Base-by-base conservation (phyloP, 2,113 vertebrate genomes). In the Amazona guildingii region DNA sequence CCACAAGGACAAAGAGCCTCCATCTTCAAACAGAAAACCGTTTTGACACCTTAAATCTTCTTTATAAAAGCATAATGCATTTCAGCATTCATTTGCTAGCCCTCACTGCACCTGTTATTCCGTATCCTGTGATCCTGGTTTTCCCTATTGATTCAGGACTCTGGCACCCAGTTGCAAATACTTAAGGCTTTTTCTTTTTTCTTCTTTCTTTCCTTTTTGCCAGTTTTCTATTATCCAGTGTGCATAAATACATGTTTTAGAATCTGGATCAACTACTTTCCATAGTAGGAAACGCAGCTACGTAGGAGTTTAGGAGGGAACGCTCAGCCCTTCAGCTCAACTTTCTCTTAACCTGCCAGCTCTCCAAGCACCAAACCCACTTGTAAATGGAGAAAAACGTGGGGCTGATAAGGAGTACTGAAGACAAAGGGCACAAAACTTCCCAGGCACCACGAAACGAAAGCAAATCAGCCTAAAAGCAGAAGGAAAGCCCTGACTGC, bases 1-100 rank as follows among this genome's bases (percentile, higher is more conserved):
- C 86, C 59, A 7, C 94, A 77, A 95, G 97, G 97, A 97, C 97
- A 95, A 97, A 98, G 82, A 76, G 33, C 93, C 91, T 93, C 90
- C 97, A 95, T 35, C 90, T 64, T 89, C 95, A 43, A 82, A 66
- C 55, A 66, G 75, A 73, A 89, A 97, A 90, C 84, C 57, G 80
- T 91, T 92, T 84, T 81, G 91, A 96, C 95, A 95, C 23, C 54
- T 94, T 78, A 69, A 93, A 39, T 81, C 92, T 77, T 80, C 80
- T 90, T 85, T 90, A 31, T 14, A 37, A 86, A 92, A 90, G 84
- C 51, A 43, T 17, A 43, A 93, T 35, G 21, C 35, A 2, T 84
- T 92, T 86, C 52, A 48, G 61, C 78, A 70, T 88, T 63, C 31
- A n/a, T 72, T 35, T 7, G 63, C 92, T 91, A 31, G 86, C 93